Base-by-base conservation (phyloP, 2,888 invertebrate species). In the Agriopis aurantiaria region DNA sequence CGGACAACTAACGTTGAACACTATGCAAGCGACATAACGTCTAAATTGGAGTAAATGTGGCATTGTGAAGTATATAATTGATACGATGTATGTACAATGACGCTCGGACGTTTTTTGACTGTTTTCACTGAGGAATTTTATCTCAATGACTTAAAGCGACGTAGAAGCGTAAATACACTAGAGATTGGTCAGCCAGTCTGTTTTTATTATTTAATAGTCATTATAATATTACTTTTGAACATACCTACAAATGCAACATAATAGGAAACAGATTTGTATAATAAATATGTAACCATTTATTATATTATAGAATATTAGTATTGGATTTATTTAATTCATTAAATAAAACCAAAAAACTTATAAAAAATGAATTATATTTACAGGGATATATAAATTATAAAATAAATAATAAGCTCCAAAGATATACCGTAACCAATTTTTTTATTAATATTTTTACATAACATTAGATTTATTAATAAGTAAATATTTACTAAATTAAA, bases 361-460 rank as follows among this genome's bases (percentile, higher is more conserved):
- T 9, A 11, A 52, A 14, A 48, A 49, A 60, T 49, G 40, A 58
- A 52, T 33, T 55, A 62, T 70, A 66, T 70, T 64, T 75, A 75
- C 73, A 75, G 75, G 73, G 73, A 73, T 53, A 4, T 53, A 61
- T 51, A 66, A 58, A 59, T 59, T 53, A 71, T 68, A 66, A 41
- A 57, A 55, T 65, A 68, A 52, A 56, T 66, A 72, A 56, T 73
- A 65, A 72, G 71, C 71, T 75, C 73, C 75, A 69, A 69, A 67
- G 61, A 60, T 52, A 10, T 52, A 55, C 40, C n/a, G 9, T 40
- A 43, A 23, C 55, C 46, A 17, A 33, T 59, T 45, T 45, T 45
- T 48, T 49, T 48, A 41, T 63, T 53, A n/a, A 55, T 40, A 55
- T 40, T 48, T 55, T 55, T 10, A 56, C 46, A 63, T 12, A 48